Percentiles rank a stretch among this genome's conserved stretches.
Evolutionary conservation across 1,140 invertebrate genomes (phyloP).

Genomic region (Zophobas morio): DNA sequence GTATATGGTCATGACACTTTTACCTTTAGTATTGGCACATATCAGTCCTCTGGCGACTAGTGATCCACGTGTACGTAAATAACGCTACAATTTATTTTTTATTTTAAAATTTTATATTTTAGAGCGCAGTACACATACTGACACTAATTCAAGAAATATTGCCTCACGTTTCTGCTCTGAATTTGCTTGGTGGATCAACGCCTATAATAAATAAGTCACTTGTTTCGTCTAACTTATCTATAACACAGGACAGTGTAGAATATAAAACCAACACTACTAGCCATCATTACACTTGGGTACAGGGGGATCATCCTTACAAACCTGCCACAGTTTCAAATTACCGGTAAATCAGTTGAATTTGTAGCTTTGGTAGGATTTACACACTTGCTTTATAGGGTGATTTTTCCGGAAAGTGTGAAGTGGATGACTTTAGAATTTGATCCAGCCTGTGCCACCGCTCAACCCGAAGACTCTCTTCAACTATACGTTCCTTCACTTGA

Average conservation of each 20-base stretch:
- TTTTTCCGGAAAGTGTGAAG: conserved; percentile 89
- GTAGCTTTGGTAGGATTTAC: background rate
- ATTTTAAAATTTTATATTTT: conserved; percentile 54
- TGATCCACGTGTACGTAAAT: conserved; percentile 80
- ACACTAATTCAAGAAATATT: conserved; percentile 91
- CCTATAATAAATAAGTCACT: conserved; percentile 51
- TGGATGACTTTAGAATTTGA: conserved; percentile 97
- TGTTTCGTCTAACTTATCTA: conserved; percentile 51
- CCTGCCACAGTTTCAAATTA: conserved; percentile 90
- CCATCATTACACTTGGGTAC: conserved; percentile 91
- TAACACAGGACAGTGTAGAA: conserved; percentile 58
- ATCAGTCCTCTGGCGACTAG: conserved; percentile 85
- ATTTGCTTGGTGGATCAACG: conserved; percentile 72
- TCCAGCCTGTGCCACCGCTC: conserved; percentile 91
- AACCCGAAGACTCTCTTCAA: conserved; percentile 93
- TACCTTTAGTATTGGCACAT: conserved; percentile 86
- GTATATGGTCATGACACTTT: conserved; percentile 78
- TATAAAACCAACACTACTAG: conserved; percentile 76
- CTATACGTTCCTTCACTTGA: conserved; percentile 81
- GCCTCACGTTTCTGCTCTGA: conserved; percentile 90
- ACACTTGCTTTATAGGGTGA: conserved; percentile 75
- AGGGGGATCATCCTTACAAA: conserved; percentile 98
- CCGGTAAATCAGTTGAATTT: conserved; percentile 71
- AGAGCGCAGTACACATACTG: conserved; percentile 94
- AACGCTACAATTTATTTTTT: no score